These are phyloP conservation scores for Tethya wilhelma DNA, from an alignment of 37 sponge, comb jelly and placozoan genomes.

Conservation along the genomic window DNA sequence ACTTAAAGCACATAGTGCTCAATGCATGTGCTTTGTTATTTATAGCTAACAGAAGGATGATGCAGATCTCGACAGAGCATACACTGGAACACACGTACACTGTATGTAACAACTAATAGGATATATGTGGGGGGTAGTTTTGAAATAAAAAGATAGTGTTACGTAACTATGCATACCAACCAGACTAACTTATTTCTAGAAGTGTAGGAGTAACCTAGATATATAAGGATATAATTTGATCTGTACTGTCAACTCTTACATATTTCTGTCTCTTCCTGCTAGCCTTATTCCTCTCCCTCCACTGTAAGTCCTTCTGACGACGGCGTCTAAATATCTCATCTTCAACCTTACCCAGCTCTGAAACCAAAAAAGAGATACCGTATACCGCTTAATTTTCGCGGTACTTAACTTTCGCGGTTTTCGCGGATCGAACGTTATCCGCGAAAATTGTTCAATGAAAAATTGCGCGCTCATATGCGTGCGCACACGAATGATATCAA, in stretches of 20 bases:
- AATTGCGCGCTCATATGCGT: too few species aligned
- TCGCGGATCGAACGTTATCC: too few species aligned
- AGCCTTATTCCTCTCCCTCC: slow-evolving; percentile 69
- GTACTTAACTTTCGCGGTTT: background rate
- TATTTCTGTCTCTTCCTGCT: slow-evolving; percentile 42
- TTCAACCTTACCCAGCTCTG: slow-evolving; percentile 61
- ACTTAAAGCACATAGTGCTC: background rate
- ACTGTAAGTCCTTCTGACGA: slow-evolving; percentile 75
- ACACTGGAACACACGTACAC: background rate
- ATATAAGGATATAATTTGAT: background rate
- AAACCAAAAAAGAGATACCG: background rate
- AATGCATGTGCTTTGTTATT: too few species aligned
- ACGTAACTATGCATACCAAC: too few species aligned
- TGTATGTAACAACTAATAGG: too few species aligned
- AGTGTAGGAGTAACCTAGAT: too few species aligned
- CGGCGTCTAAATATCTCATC: slow-evolving; percentile 84
- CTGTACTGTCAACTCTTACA: slow-evolving; percentile 9
- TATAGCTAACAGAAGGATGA: too few species aligned
- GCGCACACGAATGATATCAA: too few species aligned
- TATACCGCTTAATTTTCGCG: background rate
- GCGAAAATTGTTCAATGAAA: too few species aligned
- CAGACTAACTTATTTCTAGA: background rate
- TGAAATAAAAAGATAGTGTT: too few species aligned
- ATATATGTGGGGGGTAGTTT: too few species aligned
- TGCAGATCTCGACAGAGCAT: background rate